These are phyloP conservation scores for Papilio xuthus DNA, from an alignment of 1,140 invertebrate genomes.

Conservation along the genomic window DNA sequence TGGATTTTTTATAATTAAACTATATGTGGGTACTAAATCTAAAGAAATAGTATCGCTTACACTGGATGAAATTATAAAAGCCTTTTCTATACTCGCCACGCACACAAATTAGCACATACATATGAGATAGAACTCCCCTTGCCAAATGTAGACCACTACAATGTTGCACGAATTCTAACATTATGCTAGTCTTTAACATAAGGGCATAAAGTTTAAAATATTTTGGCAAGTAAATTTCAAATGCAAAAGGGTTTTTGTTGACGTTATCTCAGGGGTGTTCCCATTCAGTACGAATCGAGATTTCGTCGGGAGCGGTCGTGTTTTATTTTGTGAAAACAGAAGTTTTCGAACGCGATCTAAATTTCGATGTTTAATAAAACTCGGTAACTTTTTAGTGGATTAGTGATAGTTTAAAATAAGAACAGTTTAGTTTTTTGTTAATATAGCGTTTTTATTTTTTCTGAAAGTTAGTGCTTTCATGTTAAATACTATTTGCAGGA, in stretches of 20 bases:
- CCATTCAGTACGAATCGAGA: conserved; percentile 48
- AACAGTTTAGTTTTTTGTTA: not conserved
- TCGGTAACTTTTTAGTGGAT: not conserved
- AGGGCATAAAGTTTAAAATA: conserved; percentile 38
- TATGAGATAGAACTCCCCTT: conserved; percentile 58
- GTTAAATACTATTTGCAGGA: not conserved
- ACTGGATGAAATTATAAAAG: conserved; percentile 21
- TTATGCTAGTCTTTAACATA: conserved; percentile 17
- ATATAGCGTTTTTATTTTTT: not conserved
- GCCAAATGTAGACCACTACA: conserved; percentile 51
- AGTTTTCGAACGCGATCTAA: conserved; percentile 46
- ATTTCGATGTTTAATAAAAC: conserved; percentile 14
- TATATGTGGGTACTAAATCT: not conserved
- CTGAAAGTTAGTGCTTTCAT: not conserved
- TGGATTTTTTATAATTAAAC: not conserved
- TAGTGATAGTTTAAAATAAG: not conserved
- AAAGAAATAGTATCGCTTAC: conserved; percentile 37
- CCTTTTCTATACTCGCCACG: conserved; percentile 47
- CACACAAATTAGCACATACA: conserved; percentile 64
- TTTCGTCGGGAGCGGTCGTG: conserved; percentile 39
- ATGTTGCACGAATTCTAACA: conserved; percentile 33
- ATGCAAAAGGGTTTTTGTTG: conserved; percentile 42
- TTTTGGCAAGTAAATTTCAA: conserved; percentile 34
- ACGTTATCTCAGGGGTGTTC: conserved; percentile 46
- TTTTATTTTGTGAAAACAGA: conserved; percentile 14